A percentile compares a stretch with the other conserved stretches of the same genome.
Conservation (phyloP, 2,888 invertebrate genomes). For the Conistra vaccinii region DNA sequence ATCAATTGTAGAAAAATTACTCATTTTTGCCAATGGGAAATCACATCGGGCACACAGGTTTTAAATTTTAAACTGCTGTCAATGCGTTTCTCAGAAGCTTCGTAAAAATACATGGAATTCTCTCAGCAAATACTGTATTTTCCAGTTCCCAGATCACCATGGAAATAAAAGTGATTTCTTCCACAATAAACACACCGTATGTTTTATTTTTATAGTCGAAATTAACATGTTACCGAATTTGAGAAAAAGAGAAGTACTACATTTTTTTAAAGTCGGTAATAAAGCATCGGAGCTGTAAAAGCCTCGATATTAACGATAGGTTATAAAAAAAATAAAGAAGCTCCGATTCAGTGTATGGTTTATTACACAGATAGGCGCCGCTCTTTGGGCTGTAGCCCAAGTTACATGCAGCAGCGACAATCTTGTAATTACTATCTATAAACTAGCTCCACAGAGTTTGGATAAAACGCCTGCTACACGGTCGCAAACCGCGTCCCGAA, state of each 20-base stretch:
- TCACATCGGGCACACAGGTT: too few relatives aligned
- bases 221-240: constrained; percentile 87
- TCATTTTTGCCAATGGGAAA: neutral
- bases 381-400: constrained; percentile 60
- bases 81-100: neutral
- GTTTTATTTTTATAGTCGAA: constrained; percentile 84
- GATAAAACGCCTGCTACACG: too few relatives aligned
- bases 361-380: constrained; percentile 86
- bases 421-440: too few relatives aligned
- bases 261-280: constrained; percentile 81
- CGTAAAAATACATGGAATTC: neutral
- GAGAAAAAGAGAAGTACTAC: constrained; percentile 70
- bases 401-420: constrained; percentile 17
- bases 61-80: too few relatives aligned
- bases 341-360: constrained; percentile 81
- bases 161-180: constrained; percentile 60
- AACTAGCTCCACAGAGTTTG: neutral
- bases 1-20: neutral
- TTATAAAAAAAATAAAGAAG: constrained; percentile 87
- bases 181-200: constrained; percentile 64
- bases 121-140: constrained; percentile 9
- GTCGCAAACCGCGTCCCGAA: too few relatives aligned
- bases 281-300: constrained; percentile 86
- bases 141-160: constrained; percentile 29
- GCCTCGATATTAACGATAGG: constrained; percentile 88